Conservation (phyloP, 2,888 invertebrate species). For the Lochmaea capreae region DNA sequence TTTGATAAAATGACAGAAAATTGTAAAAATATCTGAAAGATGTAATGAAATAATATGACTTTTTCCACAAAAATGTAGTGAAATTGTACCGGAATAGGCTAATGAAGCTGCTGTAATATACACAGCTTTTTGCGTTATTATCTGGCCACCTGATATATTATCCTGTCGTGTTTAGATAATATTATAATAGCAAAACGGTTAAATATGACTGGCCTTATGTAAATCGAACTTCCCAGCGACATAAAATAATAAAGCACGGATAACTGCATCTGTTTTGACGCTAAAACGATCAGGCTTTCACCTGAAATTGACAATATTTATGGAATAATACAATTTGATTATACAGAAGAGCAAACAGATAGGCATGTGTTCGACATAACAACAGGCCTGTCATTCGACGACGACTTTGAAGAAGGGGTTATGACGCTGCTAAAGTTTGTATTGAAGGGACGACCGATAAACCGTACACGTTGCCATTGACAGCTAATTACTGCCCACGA, state of each 20-base stretch:
- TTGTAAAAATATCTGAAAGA: too few species aligned
- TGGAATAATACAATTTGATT: conserved; percentile 51
- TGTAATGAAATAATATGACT: too few species aligned
- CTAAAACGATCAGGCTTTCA: conserved; percentile 37
- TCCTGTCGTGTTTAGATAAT: background rate
- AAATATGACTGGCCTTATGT: background rate
- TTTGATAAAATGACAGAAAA: too few species aligned
- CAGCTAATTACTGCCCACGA: conserved; percentile 59
- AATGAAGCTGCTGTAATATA: too few species aligned
- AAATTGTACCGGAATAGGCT: too few species aligned
- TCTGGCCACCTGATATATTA: too few species aligned
- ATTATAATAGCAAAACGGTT: background rate
- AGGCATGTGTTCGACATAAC: conserved; percentile 52
- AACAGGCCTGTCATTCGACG: conserved; percentile 33
- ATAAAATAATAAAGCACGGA: conserved; percentile 39
- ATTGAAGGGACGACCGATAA: conserved; percentile 48
- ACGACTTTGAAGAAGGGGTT: conserved; percentile 50
- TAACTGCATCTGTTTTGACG: conserved; percentile 41
- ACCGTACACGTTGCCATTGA: conserved; percentile 55
- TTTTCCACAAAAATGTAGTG: too few species aligned
- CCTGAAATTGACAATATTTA: conserved; percentile 54
- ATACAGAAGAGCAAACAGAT: conserved; percentile 49
- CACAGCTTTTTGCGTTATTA: too few species aligned
- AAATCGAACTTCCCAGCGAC: background rate
- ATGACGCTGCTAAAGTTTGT: conserved; percentile 41